A percentile compares a stretch with the other conserved stretches of the same genome.
These are phyloP conservation scores for Drosophila kurseongensis DNA, from an alignment of 1,140 invertebrate genomes.

Conservation along the genomic window DNA sequence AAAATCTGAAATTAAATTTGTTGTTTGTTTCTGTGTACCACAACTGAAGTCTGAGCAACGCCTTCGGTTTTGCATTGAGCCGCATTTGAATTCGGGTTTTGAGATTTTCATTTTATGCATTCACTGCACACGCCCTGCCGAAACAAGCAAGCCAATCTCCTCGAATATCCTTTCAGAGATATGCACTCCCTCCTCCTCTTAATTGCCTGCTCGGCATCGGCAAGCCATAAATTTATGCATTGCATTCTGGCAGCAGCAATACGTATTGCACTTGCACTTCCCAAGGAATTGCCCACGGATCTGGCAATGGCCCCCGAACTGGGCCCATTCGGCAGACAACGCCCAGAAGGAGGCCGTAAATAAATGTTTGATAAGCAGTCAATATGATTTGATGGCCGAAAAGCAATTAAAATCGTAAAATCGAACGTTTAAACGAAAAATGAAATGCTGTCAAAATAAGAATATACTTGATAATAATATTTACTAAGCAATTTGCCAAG, in stretches of 20 bases:
- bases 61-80: constrained; percentile 51
- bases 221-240: constrained; percentile 79
- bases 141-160: constrained; percentile 73
- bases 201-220: constrained; percentile 67
- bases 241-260: constrained; percentile 61
- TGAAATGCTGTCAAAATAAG: constrained; percentile 9
- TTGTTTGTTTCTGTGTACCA: constrained; percentile 15
- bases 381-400: constrained; percentile 32
- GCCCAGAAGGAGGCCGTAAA: constrained; percentile 54
- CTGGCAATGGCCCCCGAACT: constrained; percentile 12
- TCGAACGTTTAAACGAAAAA: constrained; percentile 22
- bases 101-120: constrained; percentile 77
- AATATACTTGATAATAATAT: neutral
- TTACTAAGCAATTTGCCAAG: constrained; percentile 11
- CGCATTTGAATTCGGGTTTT: constrained; percentile 48
- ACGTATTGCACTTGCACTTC: constrained; percentile 42
- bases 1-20: neutral
- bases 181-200: constrained; percentile 29
- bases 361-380: constrained; percentile 77
- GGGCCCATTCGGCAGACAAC: constrained; percentile 7
- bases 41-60: constrained; percentile 40
- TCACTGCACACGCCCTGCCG: constrained; percentile 67
- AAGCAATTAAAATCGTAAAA: constrained; percentile 42
- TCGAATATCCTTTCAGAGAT: constrained; percentile 21
- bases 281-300: constrained; percentile 15